Percentiles rank a stretch among this genome's conserved stretches.
Conservation (phyloP, 2,888 invertebrate species). For the Ectropis crepuscularia region DNA sequence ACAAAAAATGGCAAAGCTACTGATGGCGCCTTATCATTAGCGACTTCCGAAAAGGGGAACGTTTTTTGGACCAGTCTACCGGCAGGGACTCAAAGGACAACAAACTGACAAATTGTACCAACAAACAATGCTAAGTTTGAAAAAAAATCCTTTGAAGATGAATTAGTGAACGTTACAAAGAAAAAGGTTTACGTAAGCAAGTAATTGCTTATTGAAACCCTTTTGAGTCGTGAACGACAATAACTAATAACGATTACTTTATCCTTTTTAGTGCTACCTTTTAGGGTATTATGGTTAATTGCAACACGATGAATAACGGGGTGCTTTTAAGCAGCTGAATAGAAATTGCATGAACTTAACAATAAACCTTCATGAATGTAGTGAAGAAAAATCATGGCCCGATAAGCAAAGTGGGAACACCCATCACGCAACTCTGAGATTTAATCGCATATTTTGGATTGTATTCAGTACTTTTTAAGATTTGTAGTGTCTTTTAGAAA, state of each 20-base stretch:
- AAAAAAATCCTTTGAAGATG: constrained; percentile 53
- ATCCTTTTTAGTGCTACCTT: constrained; percentile 50
- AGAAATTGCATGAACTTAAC: constrained; percentile 48
- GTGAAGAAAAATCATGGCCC: constrained; percentile 19
- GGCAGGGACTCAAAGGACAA: constrained; percentile 71
- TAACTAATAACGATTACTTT: constrained; percentile 45
- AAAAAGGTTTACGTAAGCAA: constrained; percentile 60
- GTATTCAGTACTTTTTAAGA: background rate
- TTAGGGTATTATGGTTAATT: constrained; percentile 50
- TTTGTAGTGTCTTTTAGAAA: too few relatives aligned
- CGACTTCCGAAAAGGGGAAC: constrained; percentile 76
- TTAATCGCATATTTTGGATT: background rate
- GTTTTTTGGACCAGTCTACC: constrained; percentile 71
- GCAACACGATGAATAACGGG: constrained; percentile 44
- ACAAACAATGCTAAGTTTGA: constrained; percentile 67
- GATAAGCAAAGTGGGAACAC: constrained; percentile 26
- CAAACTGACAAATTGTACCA: constrained; percentile 79
- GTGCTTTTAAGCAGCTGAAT: constrained; percentile 34
- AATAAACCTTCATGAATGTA: constrained; percentile 37
- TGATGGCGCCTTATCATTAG: constrained; percentile 81
- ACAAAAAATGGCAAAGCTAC: constrained; percentile 71
- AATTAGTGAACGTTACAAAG: constrained; percentile 57
- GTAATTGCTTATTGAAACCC: constrained; percentile 58
- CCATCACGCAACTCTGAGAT: constrained; percentile 39
- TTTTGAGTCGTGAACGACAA: constrained; percentile 50